Base-by-base conservation (phyloP, 2,888 invertebrate species). In the Polia nebulosa region DNA sequence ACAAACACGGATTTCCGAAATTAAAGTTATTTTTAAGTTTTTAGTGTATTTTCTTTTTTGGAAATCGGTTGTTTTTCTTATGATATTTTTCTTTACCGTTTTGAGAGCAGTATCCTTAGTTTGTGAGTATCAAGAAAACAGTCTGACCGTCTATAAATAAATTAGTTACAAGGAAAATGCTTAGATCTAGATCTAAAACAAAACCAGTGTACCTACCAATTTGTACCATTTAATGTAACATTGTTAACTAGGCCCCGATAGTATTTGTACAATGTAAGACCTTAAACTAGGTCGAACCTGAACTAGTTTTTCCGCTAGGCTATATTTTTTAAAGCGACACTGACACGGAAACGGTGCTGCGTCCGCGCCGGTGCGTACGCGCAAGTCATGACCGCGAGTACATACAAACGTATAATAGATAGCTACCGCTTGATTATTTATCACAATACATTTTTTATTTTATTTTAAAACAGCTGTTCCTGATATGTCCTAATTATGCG, bases 311-410 rank as follows among this genome's bases (percentile, higher is more conserved):
- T 66, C 66, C 49, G 67, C 72, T 56, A 34, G 49, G 51, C 57
- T 47, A 80, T 82, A 84, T 81, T 83, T 86, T 87, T 85, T 77
- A 47, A 74, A 55, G 72, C 70, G 76, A 79, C 82, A 74, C 72
- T 82, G 85, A 84, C 74, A 71, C 67, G 47, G 68, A 71, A 71
- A 36, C 41, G 13, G 22, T 36, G 22, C 36, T 36, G 22, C 44
- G 44, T n/a, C 41, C 17, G 59, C 53, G 60, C 66, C 63, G 36
- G 29, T 53, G 57, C 53, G 65, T 69, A 72, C 55, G 76, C 74
- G 72, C 66, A 73, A 64, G 70, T 57, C 69, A 67, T 78, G 71
- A 75, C 67, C 63, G 66, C 68, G 60, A 69, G 63, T 49, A 64
- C 62, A 63, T 47, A 53, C 32, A 49, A 3, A 27, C 8, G 6